Conservation (phyloP, 2,888 invertebrate genomes). For the Xylota sylvarum region DNA sequence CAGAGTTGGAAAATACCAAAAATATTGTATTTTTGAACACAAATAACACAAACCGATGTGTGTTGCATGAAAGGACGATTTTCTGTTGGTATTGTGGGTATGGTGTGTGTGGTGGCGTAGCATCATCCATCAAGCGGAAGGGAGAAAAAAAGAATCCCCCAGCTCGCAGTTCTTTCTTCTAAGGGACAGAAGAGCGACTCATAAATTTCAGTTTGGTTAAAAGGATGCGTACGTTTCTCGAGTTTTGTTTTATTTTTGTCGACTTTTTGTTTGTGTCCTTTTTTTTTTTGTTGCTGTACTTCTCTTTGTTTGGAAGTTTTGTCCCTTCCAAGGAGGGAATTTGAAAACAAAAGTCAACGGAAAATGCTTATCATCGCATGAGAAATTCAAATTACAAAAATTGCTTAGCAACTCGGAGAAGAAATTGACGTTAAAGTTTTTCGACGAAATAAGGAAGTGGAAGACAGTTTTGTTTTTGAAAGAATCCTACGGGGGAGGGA, state of each 20-base stretch:
- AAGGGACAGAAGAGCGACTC: not conserved
- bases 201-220: constrained; percentile 43
- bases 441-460: not conserved
- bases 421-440: constrained; percentile 24
- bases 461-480: not conserved
- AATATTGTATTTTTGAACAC: constrained; percentile 5
- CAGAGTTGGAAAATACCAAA: not conserved
- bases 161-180: not conserved
- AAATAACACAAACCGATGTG: constrained; percentile 14
- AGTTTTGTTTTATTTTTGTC: not conserved
- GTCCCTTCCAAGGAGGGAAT: not conserved
- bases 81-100: not conserved
- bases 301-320: not conserved
- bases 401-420: constrained; percentile 22
- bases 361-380: constrained; percentile 41
- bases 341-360: constrained; percentile 22
- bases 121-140: not conserved
- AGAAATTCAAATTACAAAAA: constrained; percentile 48
- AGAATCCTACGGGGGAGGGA: not conserved
- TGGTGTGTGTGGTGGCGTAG: not conserved
- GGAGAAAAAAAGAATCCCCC: not conserved
- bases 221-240: constrained; percentile 28
- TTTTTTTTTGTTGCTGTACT: not conserved
- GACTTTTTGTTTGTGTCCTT: not conserved
- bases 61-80: constrained; percentile 1